phyloP scores from a whole-genome alignment of 2,113 vertebrate species.

The Heloderma charlesbogerti region DNA sequence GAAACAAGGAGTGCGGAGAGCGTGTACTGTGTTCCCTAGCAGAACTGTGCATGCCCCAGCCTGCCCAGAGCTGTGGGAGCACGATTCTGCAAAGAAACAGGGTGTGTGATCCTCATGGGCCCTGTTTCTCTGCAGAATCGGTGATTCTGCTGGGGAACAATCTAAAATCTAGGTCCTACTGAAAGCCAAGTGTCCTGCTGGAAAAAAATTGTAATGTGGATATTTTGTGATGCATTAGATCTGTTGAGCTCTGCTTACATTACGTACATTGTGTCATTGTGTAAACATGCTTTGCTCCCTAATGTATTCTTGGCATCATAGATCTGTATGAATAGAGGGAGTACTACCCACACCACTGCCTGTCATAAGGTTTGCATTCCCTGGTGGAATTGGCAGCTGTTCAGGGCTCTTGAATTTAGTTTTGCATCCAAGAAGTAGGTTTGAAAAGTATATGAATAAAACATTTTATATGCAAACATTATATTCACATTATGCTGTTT shows the following conservation, averaged over 20 bases:
- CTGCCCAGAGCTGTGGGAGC: no score
- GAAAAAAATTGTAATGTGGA: background rate
- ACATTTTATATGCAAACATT: background rate
- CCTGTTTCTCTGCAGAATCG: no score
- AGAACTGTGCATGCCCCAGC: no score
- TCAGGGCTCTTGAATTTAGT: slow-evolving; percentile 1
- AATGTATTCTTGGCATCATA: slow-evolving; percentile 12
- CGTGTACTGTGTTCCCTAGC: no score
- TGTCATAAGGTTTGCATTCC: background rate
- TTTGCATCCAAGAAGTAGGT: background rate
- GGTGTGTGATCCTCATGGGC: no score
- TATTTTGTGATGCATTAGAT: background rate
- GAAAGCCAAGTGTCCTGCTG: background rate
- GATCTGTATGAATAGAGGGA: background rate
- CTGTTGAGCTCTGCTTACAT: background rate
- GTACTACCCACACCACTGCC: background rate
- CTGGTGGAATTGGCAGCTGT: background rate
- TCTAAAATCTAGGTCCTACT: background rate
- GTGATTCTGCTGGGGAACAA: no score
- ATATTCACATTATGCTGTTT: background rate
- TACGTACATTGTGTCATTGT: background rate
- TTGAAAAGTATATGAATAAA: slow-evolving; percentile 5
- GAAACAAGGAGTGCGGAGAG: background rate
- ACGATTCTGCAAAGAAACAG: no score
- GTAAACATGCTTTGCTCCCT: background rate